Base-by-base conservation (phyloP, 2,113 vertebrate genomes). In the Periophthalmus modestus region DNA sequence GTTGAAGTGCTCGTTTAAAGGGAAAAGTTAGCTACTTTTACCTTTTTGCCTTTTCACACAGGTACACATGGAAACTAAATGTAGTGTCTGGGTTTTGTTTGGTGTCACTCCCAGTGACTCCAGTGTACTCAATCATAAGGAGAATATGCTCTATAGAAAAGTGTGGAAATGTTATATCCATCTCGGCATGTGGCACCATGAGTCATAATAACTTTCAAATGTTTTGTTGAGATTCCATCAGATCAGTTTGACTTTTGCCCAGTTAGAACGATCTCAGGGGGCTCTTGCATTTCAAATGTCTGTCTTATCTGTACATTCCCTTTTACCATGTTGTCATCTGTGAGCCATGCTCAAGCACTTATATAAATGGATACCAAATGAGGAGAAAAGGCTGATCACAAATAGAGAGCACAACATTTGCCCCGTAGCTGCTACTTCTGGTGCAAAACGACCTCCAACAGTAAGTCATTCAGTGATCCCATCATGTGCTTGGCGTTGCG, bases 281-380 rank as follows among this genome's bases (percentile, higher is more conserved):
- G 46, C 77, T 68, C 62, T 88, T 77, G 81, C 84, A 77, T 88
- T 88, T 89, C 82, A 67, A 57, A 24, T 59, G 4, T 87, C 66
- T 78, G 61, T 72, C 82, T 90, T 85, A 91, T 91, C 87, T 82
- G 77, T 71, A 73, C 82, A 78, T 86, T 87, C 85, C 87, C 86
- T 80, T 85, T 86, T 88, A 89, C 82, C 82, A 82, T 83, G 82
- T 36, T 21, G 33, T 65, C 59, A 77, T 76, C 84, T 77, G 68
- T 86, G 88, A 88, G 85, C 77, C 75, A 4, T 78, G 81, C 69
- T 15, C 59, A 71, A 71, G 68, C 72, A 78, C 82, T 91, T 89
- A 18, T 81, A 85, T 66, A 89, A 93, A 92, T 92, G 21, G 75
- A 71, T 91, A 75, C 89, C 90, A 93, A 93, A 90, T 92, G 90